Percentiles rank a stretch among this genome's conserved stretches.
Evolutionary conservation across 2,888 invertebrate genomes (phyloP).

Genomic region (Phyto melanocephala): DNA sequence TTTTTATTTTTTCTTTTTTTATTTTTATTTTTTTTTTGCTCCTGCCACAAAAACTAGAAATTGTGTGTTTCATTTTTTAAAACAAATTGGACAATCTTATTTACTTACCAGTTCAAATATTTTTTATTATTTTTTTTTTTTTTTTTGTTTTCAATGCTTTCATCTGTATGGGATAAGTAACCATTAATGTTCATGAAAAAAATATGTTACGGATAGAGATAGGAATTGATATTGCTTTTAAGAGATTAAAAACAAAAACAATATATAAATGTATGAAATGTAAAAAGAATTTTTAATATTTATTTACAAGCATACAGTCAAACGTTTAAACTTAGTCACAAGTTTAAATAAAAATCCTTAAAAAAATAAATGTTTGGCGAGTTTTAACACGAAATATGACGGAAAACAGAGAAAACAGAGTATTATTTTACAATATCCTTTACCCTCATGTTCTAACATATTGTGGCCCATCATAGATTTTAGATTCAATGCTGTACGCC

Average conservation of each 20-base stretch:
- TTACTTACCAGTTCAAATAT: neutral
- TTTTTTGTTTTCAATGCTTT: neutral
- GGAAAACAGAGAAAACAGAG: too few species aligned
- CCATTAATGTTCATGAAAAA: neutral
- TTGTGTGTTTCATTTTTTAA: neutral
- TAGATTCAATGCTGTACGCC: too few species aligned
- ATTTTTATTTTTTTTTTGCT: too few species aligned
- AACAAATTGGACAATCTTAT: constrained; percentile 3
- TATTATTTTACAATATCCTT: too few species aligned
- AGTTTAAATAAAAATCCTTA: too few species aligned
- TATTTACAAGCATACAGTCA: too few species aligned
- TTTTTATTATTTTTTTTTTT: neutral
- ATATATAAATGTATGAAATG: neutral
- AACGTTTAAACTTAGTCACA: too few species aligned
- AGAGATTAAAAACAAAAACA: neutral
- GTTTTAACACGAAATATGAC: too few species aligned
- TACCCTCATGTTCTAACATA: too few species aligned
- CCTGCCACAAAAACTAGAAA: neutral
- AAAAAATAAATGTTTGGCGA: too few species aligned
- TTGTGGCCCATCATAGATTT: too few species aligned
- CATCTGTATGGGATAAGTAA: neutral
- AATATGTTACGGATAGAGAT: neutral
- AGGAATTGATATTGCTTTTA: constrained; percentile 1
- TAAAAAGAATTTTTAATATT: neutral
- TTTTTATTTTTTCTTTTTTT: neutral